Percentiles rank a stretch among this genome's conserved stretches.
Evolutionary conservation across 1,140 invertebrate species (phyloP).

Genomic region (Pseudomyrmex dendroicus): DNA sequence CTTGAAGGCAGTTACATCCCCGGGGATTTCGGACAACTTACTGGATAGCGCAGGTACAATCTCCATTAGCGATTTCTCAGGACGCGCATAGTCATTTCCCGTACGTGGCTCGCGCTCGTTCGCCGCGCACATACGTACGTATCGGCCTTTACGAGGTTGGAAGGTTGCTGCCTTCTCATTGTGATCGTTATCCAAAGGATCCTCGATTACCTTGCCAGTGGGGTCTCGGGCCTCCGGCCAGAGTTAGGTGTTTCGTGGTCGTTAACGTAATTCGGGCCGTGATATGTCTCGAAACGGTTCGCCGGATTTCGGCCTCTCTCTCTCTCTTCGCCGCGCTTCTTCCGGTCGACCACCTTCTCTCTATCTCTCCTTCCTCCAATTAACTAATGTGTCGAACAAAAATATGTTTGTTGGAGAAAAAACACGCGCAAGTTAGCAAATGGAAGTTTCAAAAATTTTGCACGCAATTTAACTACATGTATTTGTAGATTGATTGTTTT

Average conservation of each 20-base stretch:
- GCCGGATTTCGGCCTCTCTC: constrained; percentile 18
- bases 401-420: constrained; percentile 52
- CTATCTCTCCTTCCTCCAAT: constrained; percentile 31
- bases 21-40: constrained; percentile 66
- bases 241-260: constrained; percentile 64
- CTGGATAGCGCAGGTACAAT: constrained; percentile 68
- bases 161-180: constrained; percentile 46
- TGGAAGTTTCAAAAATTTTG: constrained; percentile 36
- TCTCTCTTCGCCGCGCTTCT: background rate
- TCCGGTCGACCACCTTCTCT: constrained; percentile 9
- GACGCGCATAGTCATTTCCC: constrained; percentile 68
- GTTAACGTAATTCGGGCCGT: constrained; percentile 61
- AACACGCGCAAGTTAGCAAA: background rate
- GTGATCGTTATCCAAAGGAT: constrained; percentile 65
- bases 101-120: constrained; percentile 57
- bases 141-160: constrained; percentile 7
- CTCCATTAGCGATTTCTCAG: constrained; percentile 75
- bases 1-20: constrained; percentile 69
- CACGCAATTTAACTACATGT: constrained; percentile 61
- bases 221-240: constrained; percentile 23
- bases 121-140: constrained; percentile 30
- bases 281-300: constrained; percentile 18
- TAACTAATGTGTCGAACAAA: constrained; percentile 67
- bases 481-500: too few relatives aligned
- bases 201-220: constrained; percentile 57